Conservation (phyloP, 2,797 vertebrate species). For the Otolemur crassicaudatus region DNA sequence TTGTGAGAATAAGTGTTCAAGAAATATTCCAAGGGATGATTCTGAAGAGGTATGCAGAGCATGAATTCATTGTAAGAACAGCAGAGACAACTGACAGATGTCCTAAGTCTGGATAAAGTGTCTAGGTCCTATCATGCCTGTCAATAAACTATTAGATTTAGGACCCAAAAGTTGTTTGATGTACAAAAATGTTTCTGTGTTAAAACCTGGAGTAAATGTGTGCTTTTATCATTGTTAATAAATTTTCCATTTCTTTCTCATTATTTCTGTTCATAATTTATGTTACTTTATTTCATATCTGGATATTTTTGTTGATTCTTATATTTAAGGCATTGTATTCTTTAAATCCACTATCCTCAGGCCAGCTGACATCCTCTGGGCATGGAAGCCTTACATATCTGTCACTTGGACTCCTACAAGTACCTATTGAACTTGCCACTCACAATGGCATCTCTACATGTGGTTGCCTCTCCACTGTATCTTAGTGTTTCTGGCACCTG, state of each 20-base stretch:
- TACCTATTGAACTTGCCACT: background rate
- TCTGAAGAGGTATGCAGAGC: background rate
- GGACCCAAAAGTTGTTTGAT: background rate
- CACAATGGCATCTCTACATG: background rate
- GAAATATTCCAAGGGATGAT: background rate
- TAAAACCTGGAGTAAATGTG: background rate
- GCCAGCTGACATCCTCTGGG: background rate
- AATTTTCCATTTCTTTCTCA: background rate
- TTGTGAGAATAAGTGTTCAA: slow-evolving; percentile 2
- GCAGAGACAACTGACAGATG: background rate
- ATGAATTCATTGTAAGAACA: background rate
- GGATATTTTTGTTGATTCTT: background rate
- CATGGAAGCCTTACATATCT: background rate
- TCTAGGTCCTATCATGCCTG: background rate
- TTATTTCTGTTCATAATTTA: background rate
- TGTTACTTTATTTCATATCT: background rate
- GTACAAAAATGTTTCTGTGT: background rate
- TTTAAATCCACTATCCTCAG: background rate
- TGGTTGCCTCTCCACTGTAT: background rate
- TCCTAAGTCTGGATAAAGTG: background rate
- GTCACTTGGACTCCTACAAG: background rate
- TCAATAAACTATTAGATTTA: background rate
- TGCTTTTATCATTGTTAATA: background rate
- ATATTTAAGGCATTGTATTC: background rate
- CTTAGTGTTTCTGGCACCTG: background rate